Evolutionary conservation across 2,797 vertebrate genomes (phyloP), one percentile per base, ranked within the genome.

Genomic region (Falco concolor): DNA sequence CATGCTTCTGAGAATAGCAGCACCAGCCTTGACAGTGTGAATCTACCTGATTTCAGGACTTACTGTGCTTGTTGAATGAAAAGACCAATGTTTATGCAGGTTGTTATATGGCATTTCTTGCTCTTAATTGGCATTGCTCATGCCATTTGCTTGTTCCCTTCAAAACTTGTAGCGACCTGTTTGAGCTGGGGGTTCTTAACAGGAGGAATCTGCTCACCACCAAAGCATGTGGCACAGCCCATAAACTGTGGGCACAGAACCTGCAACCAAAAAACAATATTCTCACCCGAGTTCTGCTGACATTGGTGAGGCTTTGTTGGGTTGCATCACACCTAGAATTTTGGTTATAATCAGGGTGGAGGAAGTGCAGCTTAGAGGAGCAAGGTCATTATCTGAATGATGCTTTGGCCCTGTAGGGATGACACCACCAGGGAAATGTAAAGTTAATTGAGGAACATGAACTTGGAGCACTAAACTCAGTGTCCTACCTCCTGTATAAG

Each of bases 301-400:
- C 0, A 2, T 12, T 1, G 2, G 15, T n/a, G 17, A 16, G 72
- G 70, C 45, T 84, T 22, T 45, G 40, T 5, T 44, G 52, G 38
- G 17, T 1, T 70, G 27, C 19, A 2, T 14, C 30, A 8, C 24
- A 34, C 44, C 49, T 25, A 25, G 16, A 19, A 19, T 24, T 83
- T 78, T 64, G 50, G 54, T 28, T 9, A 3, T 18, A 18, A 24
- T 1, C 20, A 24, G 59, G 32, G 8, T 4, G 11, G 38, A 91
- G 59, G 53, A 57, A 38, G 1, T 30, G 32, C 34, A 69, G 63
- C 50, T 34, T 36, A 42, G 59, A 87, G 74, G 67, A 79, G 2
- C 25, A 28, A 56, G 56, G 34, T 25, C 16, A 1, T 72, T 34
- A 40, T 36, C 63, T 7, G 19, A 20, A 12, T 0, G 34, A 44